These are phyloP conservation scores for Rhinella marina DNA, from an alignment of 2,797 vertebrate species.

Conservation along the genomic window DNA sequence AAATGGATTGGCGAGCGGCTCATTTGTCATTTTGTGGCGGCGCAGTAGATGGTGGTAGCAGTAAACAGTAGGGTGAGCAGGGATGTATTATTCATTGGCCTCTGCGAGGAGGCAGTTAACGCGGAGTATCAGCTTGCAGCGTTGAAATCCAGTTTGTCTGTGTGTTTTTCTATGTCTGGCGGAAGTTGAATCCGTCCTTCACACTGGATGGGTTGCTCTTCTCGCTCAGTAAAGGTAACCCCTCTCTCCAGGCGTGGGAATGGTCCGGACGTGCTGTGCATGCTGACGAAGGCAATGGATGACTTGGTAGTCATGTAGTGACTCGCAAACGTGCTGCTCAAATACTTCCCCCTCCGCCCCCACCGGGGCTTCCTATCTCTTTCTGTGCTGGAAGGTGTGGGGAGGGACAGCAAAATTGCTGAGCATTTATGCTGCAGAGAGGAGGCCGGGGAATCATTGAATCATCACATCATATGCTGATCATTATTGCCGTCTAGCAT, in stretches of 20 bases:
- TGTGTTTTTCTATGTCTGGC: slow-evolving; percentile 25
- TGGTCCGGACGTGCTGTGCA: slow-evolving; percentile 74
- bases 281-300: slow-evolving; percentile 64
- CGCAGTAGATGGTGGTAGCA: slow-evolving; percentile 13
- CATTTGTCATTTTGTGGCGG: neutral
- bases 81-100: slow-evolving; percentile 5
- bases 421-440: neutral
- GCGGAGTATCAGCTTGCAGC: slow-evolving; percentile 21
- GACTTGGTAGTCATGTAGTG: slow-evolving; percentile 60
- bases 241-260: slow-evolving; percentile 74
- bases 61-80: neutral
- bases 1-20: neutral
- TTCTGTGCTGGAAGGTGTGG: slow-evolving; percentile 10
- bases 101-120: slow-evolving; percentile 16
- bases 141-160: slow-evolving; percentile 28
- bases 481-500: slow-evolving; percentile 6
- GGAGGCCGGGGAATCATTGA: slow-evolving; percentile 26
- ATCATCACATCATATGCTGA: slow-evolving; percentile 26
- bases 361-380: slow-evolving; percentile 41
- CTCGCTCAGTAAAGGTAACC: slow-evolving; percentile 69
- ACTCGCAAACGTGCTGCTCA: slow-evolving; percentile 34
- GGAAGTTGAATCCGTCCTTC: slow-evolving; percentile 72
- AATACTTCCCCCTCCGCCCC: slow-evolving; percentile 44
- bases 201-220: slow-evolving; percentile 72
- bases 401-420: slow-evolving; percentile 18